Base-by-base conservation (phyloP, 1,140 invertebrate genomes). In the Octopus bimaculoides region DNA sequence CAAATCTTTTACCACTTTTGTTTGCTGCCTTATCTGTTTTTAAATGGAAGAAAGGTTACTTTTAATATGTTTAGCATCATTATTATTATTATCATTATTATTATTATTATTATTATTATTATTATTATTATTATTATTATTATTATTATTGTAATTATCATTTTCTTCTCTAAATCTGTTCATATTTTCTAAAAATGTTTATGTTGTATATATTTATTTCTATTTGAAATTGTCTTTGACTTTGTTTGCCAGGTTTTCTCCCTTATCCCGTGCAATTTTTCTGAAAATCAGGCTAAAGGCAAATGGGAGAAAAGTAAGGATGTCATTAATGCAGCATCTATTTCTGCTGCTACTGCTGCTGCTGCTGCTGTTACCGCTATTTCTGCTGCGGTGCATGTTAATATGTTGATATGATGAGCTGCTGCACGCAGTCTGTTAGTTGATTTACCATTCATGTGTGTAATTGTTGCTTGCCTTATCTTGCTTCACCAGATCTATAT, bases 201-300 rank as follows among this genome's bases (percentile, higher is more conserved):
- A 41, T 41, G 26, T 0, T 41, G 26, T 41, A 41, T 41, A 66
- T n/a, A 66, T 66, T 75, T 75, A 52, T 20, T 75, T 75, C 12
- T 75, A 9, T 75, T 20, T 8, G 41, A 75, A 75, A 7, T 26
- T 75, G 74, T 75, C 26, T 75, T 52, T 75, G 74, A 75, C 52
- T 6, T 75, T 53, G 41, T 17, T 75, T 75, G 61, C 74, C 74
- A 75, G 74, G 74, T 75, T 9, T 75, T 75, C 52, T 75, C 74
- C 74, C 26, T 75, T 9, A 52, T 75, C 74, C 74, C 74, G 41
- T 75, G 74, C 74, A 75, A 75, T 75, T 75, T 75, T 75, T 75
- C 74, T 75, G 74, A 26, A 52, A 75, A 52, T 75, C 52, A 52
- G 6, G 14, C 41, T 52, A 26, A 53, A 52, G 52, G n/a, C 74